Evolutionary conservation across 2,113 vertebrate species (phyloP), one percentile per base, ranked within the genome.

Genomic region (Malurus melanocephalus): DNA sequence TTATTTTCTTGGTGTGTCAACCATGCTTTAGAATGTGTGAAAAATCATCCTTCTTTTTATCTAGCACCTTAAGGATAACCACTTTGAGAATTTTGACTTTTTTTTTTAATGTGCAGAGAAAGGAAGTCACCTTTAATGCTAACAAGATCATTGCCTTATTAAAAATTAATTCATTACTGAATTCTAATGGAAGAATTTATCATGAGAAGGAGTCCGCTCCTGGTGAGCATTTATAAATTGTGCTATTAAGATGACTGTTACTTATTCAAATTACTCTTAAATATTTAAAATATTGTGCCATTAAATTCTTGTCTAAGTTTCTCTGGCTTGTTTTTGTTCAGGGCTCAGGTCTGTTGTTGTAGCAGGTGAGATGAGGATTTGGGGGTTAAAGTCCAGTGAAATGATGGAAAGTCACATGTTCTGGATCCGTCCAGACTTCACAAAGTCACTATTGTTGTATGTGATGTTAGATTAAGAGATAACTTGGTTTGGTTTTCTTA

Each of bases 91-190:
- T 19, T 81, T 46, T 81, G 13, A 11, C 21, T 42, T 38, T 38
- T 55, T 85, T 65, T 85, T 90, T 80, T 32, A 49, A 43, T 28
- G 15, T 86, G 48, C 68, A 78, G 92, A 89, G 71, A 53, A 81
- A 82, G 38, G 45, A 88, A 88, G 60, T 93, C 60, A 91, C 82
- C 80, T 94, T 84, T 92, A 90, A 68, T 73, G 65, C 51, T 85
- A 93, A 89, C 30, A 69, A 90, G 43, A 89, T 90, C 51, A 62
- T 79, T 87, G 42, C 51, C 46, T 84, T 89, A 68, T 91, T 95
- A 89, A 95, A 93, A 93, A 79, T 94, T 27, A 85, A 92, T 90
- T 46, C 3, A 59, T 87, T 86, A 45, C 69, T 91, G 69, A 79
- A 86, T 82, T 87, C 60, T 89, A 87, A 81, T 64, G 35, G 66